Evolutionary conservation across 2,888 invertebrate genomes (phyloP), one percentile per base, ranked within the genome.

Genomic region (Erebia palarica): DNA sequence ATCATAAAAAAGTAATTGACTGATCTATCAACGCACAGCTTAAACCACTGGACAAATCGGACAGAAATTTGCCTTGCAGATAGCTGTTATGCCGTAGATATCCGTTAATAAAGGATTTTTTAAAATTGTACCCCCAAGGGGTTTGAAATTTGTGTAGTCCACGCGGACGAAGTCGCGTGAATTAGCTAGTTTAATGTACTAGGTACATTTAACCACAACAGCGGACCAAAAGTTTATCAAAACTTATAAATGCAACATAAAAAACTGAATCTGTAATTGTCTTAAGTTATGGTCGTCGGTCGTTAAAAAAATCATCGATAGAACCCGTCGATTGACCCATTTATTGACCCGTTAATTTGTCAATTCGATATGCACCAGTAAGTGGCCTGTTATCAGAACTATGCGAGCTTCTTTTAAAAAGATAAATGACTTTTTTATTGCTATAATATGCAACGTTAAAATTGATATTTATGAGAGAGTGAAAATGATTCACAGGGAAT

Each of bases 311-410:
- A 70, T 70, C 61, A 64, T 67, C 67, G 65, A 66, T 66, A 67
- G 69, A 67, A 69, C 61, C 57, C 53, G 53, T 73, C 64, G 69
- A 75, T 75, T 75, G 75, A 73, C 75, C 75, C 58, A 75, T 68
- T 67, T 75, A 75, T 75, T 75, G 75, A 75, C 75, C 75, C 58
- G 67, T 27, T 71, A 69, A 71, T 69, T 63, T 67, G 73, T 71
- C 75, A 69, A 75, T 72, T 74, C 72, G 72, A 74, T 73, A 73
- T 72, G 72, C 63, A 67, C 53, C 49, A 63, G 18, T 63, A 49
- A 63, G 60, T 68, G 61, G 60, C 9, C 60, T 53, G 66, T 71
- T 75, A 74, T 70, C 63, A 69, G 61, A 69, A 65, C 69, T 71
- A 60, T 65, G 58, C 18, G 57, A 71, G 58, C 69, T 69, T 69